Base-by-base conservation (phyloP, 2,888 invertebrate species). In the Cataglyphis albicans region DNA sequence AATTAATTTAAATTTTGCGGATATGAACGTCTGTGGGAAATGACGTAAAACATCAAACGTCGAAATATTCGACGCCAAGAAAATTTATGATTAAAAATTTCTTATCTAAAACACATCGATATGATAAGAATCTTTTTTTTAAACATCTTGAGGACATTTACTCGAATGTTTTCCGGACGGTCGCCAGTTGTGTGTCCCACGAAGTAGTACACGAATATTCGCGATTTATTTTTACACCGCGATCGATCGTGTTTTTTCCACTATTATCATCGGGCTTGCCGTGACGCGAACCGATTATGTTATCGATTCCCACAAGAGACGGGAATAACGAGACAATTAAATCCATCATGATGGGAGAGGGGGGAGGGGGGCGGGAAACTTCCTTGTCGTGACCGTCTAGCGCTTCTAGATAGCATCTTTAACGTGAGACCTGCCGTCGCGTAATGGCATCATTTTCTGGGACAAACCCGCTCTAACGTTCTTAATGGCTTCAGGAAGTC, bases 401-500 rank as follows among this genome's bases (percentile, higher is more conserved):
- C 48, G 73, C 52, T 35, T 32, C 29, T 63, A 32, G 89, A 89
- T 89, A 83, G 83, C 32, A 87, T 87, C 89, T 87, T 76, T 67
- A 73, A 61, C 68, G 84, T 81, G 81, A 76, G 61, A 29, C 64
- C 74, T 25, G 29, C 9, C 48, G 35, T 65, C 55, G 25, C 21
- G 29, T 87, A 75, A 55, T 65, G 72, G 38, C 83, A 70, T 81
- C 84, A 86, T 85, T 88, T 83, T 85, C 87, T 74, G 32, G 76
- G 72, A 81, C 82, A 85, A 74, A 57, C 72, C 65, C 64, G 41
- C 35, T 72, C 48, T 84, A 80, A 87, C 82, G 78, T 74, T 81
- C 81, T 75, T 90, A 90, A 90, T 85, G 65, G 73, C 61, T 63
- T 61, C 65, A 82, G 90, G 87, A 90, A 88, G 81, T 81, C 75